Base-by-base conservation (phyloP, 2,797 vertebrate species). In the Cyclopterus lumpus region DNA sequence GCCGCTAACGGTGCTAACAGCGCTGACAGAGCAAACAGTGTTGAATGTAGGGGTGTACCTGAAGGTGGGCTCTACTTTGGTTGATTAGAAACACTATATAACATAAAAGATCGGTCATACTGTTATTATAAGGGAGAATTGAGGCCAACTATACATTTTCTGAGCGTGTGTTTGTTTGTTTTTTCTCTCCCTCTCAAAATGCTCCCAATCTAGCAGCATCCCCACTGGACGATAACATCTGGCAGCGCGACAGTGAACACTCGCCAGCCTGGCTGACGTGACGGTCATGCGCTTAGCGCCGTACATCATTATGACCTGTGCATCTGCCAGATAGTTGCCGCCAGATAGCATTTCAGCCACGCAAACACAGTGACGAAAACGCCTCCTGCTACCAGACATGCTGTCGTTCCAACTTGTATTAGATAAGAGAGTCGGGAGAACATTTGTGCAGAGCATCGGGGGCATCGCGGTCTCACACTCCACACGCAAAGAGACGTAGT, bases 191-290 rank as follows among this genome's bases (percentile, higher is more conserved):
- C 34, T 59, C 64, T 78, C 36, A 75, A 16, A 71, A 61, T 14
- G 65, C 54, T 62, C 15, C 3, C 40, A 8, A 48, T 54, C 44
- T 65, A 70, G 40, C 75, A 73, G 60, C 34, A 46, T 70, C 48
- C 61, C 62, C 58, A 61, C 60, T 75, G 62, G 53, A 87, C 40
- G 49, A 75, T 72, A 71, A 42, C 73, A 64, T 72, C 63, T 80
- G 72, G 71, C 81, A 84, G 62, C 51, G 38, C 38, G 71, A 73
- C 80, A 84, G 62, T 48, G n/a, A 42, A 66, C 77, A 54, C 49
- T 55, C 48, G 44, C 58, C 53, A 69, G 34, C 24, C 55, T 12
- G 10, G 70, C 53, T 61, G 51, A 53, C 40, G 15, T 16, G 34
- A 53, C 20, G 53, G 57, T 60, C 36, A 24, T 34, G 53, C 65